Evolutionary conservation across 2,888 invertebrate genomes (phyloP), one percentile per base, ranked within the genome.

Genomic region (Ctena decussata): DNA sequence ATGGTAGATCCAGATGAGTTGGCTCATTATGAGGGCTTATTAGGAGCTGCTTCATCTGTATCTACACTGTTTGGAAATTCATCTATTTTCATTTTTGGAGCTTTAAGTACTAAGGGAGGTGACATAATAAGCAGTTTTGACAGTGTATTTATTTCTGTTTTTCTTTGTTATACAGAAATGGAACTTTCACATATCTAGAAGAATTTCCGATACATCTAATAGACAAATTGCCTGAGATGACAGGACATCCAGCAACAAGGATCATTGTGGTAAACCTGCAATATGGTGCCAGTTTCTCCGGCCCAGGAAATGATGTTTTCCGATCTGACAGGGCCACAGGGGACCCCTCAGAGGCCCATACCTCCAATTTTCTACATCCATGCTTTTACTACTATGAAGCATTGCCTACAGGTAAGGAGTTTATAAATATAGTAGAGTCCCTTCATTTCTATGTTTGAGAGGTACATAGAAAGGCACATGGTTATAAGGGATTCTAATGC

Each of bases 341-440:
- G 1, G 95, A 95, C 44, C 94, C 95, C 5, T 86, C 93, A 3
- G 94, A 95, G 53, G 96, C 96, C 12, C 95, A 96, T 86, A 77
- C 88, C 15, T 96, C 96, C 49, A 96, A 96, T 92, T 96, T 96
- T 90, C 93, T 96, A 0, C 96, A 96, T 87, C 96, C 96, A 5
- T 96, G 96, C 5, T 89, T 96, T 49, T 96, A 96, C 91, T 96
- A 95, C 86, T 96, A 96, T 89, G 91, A 94, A 1, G 77, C 81
- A 1, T 85, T 96, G 49, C 96, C 96, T 6, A 94, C 95, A 92
- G 95, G 96, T 96, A 85, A 80, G 87, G n/a, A n/a, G n/a, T n/a
- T n/a, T n/a, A n/a, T n/a, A n/a, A n/a, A n/a, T n/a, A n/a, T n/a
- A n/a, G n/a, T n/a, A n/a, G n/a, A n/a, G n/a, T n/a, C n/a, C n/a